Conservation (phyloP, 2,888 invertebrate genomes). For the Chorisops tibialis region DNA sequence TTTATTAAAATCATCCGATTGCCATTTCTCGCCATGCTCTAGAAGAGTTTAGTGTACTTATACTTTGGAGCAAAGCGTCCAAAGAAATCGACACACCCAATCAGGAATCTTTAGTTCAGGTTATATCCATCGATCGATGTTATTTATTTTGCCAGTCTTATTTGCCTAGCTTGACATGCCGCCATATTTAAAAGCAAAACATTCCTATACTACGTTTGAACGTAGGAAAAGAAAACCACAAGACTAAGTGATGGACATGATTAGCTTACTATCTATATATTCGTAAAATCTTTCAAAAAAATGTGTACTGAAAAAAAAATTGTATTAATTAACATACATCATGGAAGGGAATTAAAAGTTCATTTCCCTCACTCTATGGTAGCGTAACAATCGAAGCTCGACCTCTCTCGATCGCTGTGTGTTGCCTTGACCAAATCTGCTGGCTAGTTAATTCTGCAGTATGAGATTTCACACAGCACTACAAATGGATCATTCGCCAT, state of each 20-base stretch:
- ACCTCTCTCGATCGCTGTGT: neutral
- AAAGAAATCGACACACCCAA: too few species aligned
- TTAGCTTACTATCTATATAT: neutral
- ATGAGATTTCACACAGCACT: slow-evolving; percentile 1
- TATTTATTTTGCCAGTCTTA: too few species aligned
- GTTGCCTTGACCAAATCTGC: neutral
- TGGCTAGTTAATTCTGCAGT: neutral
- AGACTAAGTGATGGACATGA: slow-evolving; percentile 4
- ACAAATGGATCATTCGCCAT: slow-evolving; percentile 6
- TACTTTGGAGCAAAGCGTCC: too few species aligned
- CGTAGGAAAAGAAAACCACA: neutral
- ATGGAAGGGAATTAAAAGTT: slow-evolving; percentile 19
- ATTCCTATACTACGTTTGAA: too few species aligned
- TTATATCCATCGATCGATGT: too few species aligned
- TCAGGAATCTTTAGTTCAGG: too few species aligned
- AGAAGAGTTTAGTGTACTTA: too few species aligned
- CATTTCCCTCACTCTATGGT: slow-evolving; percentile 4
- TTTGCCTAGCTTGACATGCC: too few species aligned
- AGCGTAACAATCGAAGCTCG: neutral
- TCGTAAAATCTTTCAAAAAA: slow-evolving; percentile 11
- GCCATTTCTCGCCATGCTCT: too few species aligned
- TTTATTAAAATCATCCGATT: too few species aligned
- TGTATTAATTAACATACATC: slow-evolving; percentile 21
- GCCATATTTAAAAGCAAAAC: too few species aligned
- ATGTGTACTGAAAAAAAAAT: slow-evolving; percentile 15